Conservation (phyloP, 1,140 invertebrate genomes). For the Goniozus legneri region DNA sequence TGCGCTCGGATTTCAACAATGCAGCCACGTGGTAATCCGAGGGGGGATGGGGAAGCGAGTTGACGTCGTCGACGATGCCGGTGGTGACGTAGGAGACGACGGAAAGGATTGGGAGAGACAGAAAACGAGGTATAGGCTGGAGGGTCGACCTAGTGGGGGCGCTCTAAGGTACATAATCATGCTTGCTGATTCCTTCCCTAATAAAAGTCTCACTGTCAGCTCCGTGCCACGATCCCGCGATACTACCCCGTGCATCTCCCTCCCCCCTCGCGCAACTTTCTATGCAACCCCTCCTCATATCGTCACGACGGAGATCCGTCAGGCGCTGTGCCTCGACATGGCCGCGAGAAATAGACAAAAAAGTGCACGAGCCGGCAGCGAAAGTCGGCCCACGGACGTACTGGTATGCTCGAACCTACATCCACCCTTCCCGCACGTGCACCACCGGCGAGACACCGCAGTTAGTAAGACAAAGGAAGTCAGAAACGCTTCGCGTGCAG, state of each 20-base stretch:
- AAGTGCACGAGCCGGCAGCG: slow-evolving; percentile 34
- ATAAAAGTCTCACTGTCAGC: slow-evolving; percentile 54
- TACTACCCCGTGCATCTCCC: slow-evolving; percentile 4
- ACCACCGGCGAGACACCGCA: slow-evolving; percentile 3
- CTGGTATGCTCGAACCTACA: too few species aligned
- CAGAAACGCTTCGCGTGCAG: slow-evolving; percentile 48
- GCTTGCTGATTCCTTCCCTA: slow-evolving; percentile 55
- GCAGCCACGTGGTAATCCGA: too few species aligned
- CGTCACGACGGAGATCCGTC: slow-evolving; percentile 14
- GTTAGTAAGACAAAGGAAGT: slow-evolving; percentile 29
- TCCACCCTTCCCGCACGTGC: too few species aligned
- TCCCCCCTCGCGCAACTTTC: neutral
- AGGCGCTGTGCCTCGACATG: slow-evolving; percentile 25
- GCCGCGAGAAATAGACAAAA: slow-evolving; percentile 34
- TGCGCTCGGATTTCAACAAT: too few species aligned
- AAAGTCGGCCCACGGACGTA: slow-evolving; percentile 10
- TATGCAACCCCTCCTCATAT: neutral
- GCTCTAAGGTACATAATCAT: slow-evolving; percentile 55
- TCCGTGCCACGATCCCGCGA: slow-evolving; percentile 8
- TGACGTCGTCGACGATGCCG: slow-evolving; percentile 21
- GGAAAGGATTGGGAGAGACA: slow-evolving; percentile 12
- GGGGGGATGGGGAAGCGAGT: too few species aligned
- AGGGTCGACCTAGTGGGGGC: slow-evolving; percentile 18
- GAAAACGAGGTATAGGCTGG: slow-evolving; percentile 5
- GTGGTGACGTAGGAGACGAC: slow-evolving; percentile 17